These are phyloP conservation scores for Zygaena filipendulae DNA, from an alignment of 2,888 invertebrate species.

Conservation along the genomic window DNA sequence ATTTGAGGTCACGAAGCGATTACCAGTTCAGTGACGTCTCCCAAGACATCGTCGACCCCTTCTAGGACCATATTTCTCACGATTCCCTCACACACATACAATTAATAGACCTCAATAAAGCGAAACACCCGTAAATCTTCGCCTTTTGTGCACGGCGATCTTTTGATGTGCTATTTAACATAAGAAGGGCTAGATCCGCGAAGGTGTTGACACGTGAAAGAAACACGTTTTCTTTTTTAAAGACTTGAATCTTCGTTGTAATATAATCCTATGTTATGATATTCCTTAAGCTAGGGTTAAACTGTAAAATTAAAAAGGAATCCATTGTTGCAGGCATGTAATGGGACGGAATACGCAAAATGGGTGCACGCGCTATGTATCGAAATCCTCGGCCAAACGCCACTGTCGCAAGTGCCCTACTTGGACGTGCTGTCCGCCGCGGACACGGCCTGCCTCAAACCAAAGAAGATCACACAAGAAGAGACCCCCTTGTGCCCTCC, in stretches of 20 bases:
- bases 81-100: conserved; percentile 48
- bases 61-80: conserved; percentile 50
- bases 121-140: conserved; percentile 56
- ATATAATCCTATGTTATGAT: too few relatives aligned
- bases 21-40: conserved; percentile 28
- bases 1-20: too few relatives aligned
- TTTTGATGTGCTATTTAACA: conserved; percentile 52
- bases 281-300: too few relatives aligned
- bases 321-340: conserved; percentile 72
- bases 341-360: conserved; percentile 75
- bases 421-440: conserved; percentile 75
- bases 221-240: conserved; percentile 56
- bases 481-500: conserved; percentile 46
- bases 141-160: conserved; percentile 46
- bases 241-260: too few relatives aligned
- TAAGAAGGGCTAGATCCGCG: conserved; percentile 59
- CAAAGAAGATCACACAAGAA: conserved; percentile 43
- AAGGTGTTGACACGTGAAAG: conserved; percentile 60
- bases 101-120: conserved; percentile 55
- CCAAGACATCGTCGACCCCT: conserved; percentile 39
- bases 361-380: conserved; percentile 81
- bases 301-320: too few relatives aligned
- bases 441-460: conserved; percentile 49
- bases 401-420: conserved; percentile 77
- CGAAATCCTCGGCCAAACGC: conserved; percentile 80